Evolutionary conservation across 2,797 vertebrate genomes (phyloP).

Genomic region (Enteromius radiatus): DNA sequence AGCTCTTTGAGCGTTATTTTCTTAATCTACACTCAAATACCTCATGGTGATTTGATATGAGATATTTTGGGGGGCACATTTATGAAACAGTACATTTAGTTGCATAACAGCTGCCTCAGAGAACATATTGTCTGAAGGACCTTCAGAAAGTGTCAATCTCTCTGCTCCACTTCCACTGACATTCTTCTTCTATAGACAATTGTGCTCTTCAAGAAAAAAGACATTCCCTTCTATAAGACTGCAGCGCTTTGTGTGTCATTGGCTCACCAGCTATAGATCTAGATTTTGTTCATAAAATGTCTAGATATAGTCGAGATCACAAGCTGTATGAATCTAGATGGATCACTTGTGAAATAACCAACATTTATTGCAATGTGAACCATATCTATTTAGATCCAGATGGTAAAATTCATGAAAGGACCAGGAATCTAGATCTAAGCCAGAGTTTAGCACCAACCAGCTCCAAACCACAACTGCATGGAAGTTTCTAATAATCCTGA

Average conservation of each 20-base stretch:
- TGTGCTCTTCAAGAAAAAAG: constrained; percentile 76
- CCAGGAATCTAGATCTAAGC: background rate
- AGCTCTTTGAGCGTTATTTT: constrained; percentile 59
- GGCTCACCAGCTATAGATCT: constrained; percentile 63
- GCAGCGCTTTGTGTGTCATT: constrained; percentile 64
- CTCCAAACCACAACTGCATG: too few relatives aligned
- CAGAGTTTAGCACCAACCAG: too few relatives aligned
- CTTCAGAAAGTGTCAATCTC: constrained; percentile 68
- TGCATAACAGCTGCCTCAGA: constrained; percentile 69
- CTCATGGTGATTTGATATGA: constrained; percentile 55
- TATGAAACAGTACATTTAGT: constrained; percentile 70
- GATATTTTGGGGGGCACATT: constrained; percentile 54
- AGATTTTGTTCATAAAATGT: background rate
- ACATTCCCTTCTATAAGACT: constrained; percentile 70
- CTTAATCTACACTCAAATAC: constrained; percentile 61
- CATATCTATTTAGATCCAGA: background rate
- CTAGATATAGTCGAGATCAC: background rate
- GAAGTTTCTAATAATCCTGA: too few relatives aligned
- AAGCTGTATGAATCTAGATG: background rate
- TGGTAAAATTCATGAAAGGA: background rate
- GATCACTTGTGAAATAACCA: background rate
- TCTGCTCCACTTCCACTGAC: constrained; percentile 59
- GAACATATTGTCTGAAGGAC: constrained; percentile 75
- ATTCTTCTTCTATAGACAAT: constrained; percentile 68
- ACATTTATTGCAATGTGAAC: background rate